phyloP scores from a whole-genome alignment of 2,888 invertebrate genomes.

The Tiphia femorata region DNA sequence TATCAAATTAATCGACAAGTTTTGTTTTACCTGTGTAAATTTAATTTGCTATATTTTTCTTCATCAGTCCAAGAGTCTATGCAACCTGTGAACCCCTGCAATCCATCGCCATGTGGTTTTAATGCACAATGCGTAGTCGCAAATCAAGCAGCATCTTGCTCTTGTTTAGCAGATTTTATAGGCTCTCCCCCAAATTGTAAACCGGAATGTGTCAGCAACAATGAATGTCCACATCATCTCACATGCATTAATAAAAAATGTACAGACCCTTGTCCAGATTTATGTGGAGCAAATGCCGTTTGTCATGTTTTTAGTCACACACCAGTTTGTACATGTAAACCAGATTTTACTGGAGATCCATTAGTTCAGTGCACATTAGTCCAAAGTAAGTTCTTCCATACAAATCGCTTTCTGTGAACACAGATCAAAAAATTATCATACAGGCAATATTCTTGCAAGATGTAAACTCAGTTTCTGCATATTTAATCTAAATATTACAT shows the following conservation, averaged over 20 bases:
- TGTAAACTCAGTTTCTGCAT: not conserved
- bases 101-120: constrained; percentile 78
- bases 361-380: constrained; percentile 65
- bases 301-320: constrained; percentile 70
- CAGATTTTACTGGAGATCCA: constrained; percentile 74
- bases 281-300: constrained; percentile 69
- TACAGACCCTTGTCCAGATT: constrained; percentile 72
- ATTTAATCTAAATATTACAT: not conserved
- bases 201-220: constrained; percentile 69
- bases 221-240: constrained; percentile 69
- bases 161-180: constrained; percentile 79
- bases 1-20: not conserved
- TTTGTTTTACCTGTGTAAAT: too few relatives aligned
- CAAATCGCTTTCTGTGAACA: too few relatives aligned
- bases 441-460: too few relatives aligned
- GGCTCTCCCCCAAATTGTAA: constrained; percentile 82
- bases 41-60: too few relatives aligned
- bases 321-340: constrained; percentile 72
- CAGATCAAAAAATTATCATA: too few relatives aligned
- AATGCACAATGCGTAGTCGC: constrained; percentile 78
- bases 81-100: too few relatives aligned
- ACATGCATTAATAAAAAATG: constrained; percentile 71
- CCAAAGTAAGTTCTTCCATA: constrained; percentile 14
- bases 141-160: constrained; percentile 73
- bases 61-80: constrained; percentile 54